Conservation (phyloP, 2,797 vertebrate species). For the Labeo calbasu region DNA sequence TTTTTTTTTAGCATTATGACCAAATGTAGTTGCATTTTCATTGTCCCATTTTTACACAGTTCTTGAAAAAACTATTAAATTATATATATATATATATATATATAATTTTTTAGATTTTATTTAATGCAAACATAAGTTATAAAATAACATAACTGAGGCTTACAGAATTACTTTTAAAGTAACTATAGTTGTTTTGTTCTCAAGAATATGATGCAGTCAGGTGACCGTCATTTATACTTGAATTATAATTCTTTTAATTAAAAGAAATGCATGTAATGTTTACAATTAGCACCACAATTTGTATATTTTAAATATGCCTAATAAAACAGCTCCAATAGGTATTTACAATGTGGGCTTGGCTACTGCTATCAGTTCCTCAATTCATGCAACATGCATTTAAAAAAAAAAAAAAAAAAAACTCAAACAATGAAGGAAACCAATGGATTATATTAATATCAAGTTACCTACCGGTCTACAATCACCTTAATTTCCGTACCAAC, state of each 20-base stretch:
- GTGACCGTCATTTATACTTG: not conserved
- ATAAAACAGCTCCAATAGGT: not conserved
- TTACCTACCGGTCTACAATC: slow-evolving; percentile 64
- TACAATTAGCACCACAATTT: not conserved
- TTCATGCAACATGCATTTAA: not conserved
- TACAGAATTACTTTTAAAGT: not conserved
- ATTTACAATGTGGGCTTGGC: not conserved
- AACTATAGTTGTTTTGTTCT: not conserved
- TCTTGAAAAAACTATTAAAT: not conserved
- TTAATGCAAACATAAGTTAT: not conserved
- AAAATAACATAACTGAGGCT: not conserved
- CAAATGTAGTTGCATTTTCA: not conserved
- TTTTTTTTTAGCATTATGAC: no score
- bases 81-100: no score
- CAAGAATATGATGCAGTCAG: not conserved
- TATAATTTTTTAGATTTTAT: no score
- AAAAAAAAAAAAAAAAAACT: not conserved
- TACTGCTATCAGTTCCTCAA: not conserved
- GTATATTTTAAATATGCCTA: not conserved
- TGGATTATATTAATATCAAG: not conserved
- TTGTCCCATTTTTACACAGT: not conserved
- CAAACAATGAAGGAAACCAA: not conserved
- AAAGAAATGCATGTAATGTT: not conserved
- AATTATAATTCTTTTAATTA: not conserved
- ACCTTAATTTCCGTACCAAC: slow-evolving; percentile 60